Base-by-base conservation (phyloP, 2,888 invertebrate genomes). In the Andricus quercusramuli region DNA sequence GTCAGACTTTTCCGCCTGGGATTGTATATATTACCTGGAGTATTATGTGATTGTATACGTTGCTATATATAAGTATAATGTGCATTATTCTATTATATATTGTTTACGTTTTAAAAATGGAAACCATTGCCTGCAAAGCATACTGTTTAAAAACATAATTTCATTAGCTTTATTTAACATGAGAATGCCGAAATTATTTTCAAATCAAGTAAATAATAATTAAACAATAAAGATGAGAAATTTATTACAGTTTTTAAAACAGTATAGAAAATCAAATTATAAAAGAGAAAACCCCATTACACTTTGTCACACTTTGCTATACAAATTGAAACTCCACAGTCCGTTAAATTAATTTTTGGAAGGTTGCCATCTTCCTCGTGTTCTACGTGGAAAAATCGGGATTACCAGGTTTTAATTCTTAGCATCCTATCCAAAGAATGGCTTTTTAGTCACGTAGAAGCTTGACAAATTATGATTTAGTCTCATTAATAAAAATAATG, bases 241-340 rank as follows among this genome's bases (percentile, higher is more conserved):
- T 13, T 44, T 44, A 15, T 44, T 3, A 44, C 15, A 3, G 15
- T 47, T 47, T 47, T 47, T 47, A 4, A 47, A 47, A 47, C 15
- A 47, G 17, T 47, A 47, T 47, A 4, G 4, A 47, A 47, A 47
- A 15, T 47, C 15, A n/a, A 56, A 56, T 3, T 22, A n/a, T 56
- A n/a, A 17, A 29, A 70, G 20, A 17, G 68, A 70, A 70, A 68
- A 17, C 3, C 20, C n/a, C 56, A 56, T n/a, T n/a, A 44, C 44
- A 41, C 25, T 70, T 70, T 44, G 29, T 70, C 70, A 51, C 22
- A 70, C 29, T 47, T 70, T 22, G 17, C 51, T 32, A 13, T 32
- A 29, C 32, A 56, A 74, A 74, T 74, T 51, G 74, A 74, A 74
- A 74, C 25, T 20, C 9, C 74, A 74, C n/a, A 62, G 25, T 62